A percentile compares a stretch with the other conserved stretches of the same genome.
These are phyloP conservation scores for Gyrodactylus bullatarudis DNA, from an alignment of 1,140 invertebrate genomes.

Conservation along the genomic window DNA sequence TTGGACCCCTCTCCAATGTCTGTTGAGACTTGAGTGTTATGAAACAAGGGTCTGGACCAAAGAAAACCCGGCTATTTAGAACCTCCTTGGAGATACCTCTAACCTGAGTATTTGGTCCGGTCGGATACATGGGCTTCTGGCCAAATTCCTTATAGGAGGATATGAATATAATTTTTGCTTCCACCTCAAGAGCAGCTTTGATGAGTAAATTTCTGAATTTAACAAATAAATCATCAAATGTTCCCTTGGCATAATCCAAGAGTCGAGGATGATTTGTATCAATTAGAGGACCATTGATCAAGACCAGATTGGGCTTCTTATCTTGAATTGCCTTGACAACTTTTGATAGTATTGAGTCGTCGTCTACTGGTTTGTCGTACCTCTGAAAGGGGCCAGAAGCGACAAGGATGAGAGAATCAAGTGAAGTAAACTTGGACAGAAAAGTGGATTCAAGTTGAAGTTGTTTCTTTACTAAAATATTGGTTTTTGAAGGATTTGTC, in stretches of 20 bases:
- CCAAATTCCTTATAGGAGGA: neutral
- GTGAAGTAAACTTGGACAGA: neutral
- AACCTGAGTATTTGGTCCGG: neutral
- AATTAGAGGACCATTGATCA: neutral
- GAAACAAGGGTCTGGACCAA: neutral
- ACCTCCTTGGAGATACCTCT: neutral
- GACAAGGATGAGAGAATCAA: neutral
- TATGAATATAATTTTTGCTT: neutral
- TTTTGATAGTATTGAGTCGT: neutral
- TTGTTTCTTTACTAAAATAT: neutral
- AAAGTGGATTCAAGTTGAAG: neutral
- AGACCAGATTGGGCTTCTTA: neutral
- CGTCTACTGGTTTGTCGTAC: neutral
- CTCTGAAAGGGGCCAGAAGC: neutral
- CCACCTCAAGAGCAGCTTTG: neutral
- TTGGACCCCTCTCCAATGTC: neutral
- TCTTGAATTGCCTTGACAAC: neutral
- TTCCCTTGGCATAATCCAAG: neutral
- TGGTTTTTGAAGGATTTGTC: neutral
- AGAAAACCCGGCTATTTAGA: neutral
- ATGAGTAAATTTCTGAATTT: neutral
- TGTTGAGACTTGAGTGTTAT: neutral
- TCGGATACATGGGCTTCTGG: neutral
- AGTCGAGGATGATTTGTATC: neutral
- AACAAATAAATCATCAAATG: neutral